Evolutionary conservation across 1,140 invertebrate species (phyloP).

Genomic region (Elymnias hypermnestra): DNA sequence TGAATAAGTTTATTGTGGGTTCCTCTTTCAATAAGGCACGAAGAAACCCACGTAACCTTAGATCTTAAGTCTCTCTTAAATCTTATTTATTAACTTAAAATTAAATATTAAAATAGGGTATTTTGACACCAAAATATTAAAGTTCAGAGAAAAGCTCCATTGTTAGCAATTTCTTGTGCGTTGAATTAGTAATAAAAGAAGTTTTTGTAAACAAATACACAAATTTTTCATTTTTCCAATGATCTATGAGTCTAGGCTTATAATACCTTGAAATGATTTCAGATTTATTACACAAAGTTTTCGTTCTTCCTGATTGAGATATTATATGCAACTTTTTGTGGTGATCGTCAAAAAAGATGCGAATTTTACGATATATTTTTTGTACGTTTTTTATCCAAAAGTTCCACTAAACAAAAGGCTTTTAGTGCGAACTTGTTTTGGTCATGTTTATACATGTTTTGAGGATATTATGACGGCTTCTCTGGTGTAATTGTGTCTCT

Average conservation of each 20-base stretch:
- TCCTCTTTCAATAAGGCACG: too few relatives aligned
- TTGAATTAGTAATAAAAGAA: too few relatives aligned
- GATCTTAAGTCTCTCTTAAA: too few relatives aligned
- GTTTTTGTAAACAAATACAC: too few relatives aligned
- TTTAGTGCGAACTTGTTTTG: slow-evolving; percentile 3
- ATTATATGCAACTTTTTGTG: slow-evolving; percentile 7
- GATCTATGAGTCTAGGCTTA: slow-evolving; percentile 59
- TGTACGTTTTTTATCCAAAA: not conserved
- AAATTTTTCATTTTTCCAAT: slow-evolving; percentile 51
- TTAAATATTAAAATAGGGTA: too few relatives aligned
- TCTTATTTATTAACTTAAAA: too few relatives aligned
- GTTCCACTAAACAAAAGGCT: slow-evolving; percentile 1
- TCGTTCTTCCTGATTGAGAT: slow-evolving; percentile 46
- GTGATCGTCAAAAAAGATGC: not conserved
- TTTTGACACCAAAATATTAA: too few relatives aligned
- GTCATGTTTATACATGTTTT: not conserved
- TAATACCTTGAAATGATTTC: slow-evolving; percentile 53
- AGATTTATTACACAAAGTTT: slow-evolving; percentile 61
- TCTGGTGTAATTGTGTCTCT: too few relatives aligned
- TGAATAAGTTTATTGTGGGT: too few relatives aligned
- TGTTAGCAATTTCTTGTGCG: too few relatives aligned
- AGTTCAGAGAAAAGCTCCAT: too few relatives aligned
- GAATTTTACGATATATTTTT: not conserved
- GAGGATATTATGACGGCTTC: not conserved
- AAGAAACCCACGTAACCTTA: too few relatives aligned